phyloP scores from a whole-genome alignment of 2,888 invertebrate genomes.

The Dromius quadrimaculatus region DNA sequence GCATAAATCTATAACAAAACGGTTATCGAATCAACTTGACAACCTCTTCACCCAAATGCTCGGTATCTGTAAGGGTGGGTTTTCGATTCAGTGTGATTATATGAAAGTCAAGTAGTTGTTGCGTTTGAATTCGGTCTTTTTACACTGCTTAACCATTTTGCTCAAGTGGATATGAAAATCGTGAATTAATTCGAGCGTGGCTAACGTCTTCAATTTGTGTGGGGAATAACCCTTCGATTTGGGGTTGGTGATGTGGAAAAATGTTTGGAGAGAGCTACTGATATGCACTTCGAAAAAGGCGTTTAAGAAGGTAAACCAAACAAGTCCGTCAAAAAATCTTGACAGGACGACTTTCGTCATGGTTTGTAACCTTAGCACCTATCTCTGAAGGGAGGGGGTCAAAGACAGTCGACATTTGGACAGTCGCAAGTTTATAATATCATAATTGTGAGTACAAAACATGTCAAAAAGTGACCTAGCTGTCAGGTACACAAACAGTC shows the following conservation, averaged over 20 bases:
- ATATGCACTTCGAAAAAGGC: slow-evolving; percentile 29
- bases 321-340: background rate
- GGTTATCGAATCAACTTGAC: slow-evolving; percentile 4
- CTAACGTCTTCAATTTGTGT: slow-evolving; percentile 54
- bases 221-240: slow-evolving; percentile 53
- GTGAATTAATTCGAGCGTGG: slow-evolving; percentile 54
- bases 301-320: slow-evolving; percentile 5
- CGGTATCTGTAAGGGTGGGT: background rate
- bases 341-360: slow-evolving; percentile 21
- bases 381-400: slow-evolving; percentile 1
- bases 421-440: slow-evolving; percentile 54
- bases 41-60: background rate
- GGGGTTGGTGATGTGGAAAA: slow-evolving; percentile 52
- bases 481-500: slow-evolving; percentile 47
- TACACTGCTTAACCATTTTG: slow-evolving; percentile 27
- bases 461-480: slow-evolving; percentile 62
- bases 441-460: slow-evolving; percentile 63
- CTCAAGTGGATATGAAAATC: slow-evolving; percentile 54
- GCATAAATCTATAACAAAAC: background rate
- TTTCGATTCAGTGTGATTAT: background rate
- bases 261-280: slow-evolving; percentile 45
- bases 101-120: slow-evolving; percentile 34
- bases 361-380: background rate
- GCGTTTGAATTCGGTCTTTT: slow-evolving; percentile 21
- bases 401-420: no score